A percentile compares a stretch with the other conserved stretches of the same genome.
phyloP scores from a whole-genome alignment of 2,888 invertebrate species.

The Nemoura dubitans region DNA sequence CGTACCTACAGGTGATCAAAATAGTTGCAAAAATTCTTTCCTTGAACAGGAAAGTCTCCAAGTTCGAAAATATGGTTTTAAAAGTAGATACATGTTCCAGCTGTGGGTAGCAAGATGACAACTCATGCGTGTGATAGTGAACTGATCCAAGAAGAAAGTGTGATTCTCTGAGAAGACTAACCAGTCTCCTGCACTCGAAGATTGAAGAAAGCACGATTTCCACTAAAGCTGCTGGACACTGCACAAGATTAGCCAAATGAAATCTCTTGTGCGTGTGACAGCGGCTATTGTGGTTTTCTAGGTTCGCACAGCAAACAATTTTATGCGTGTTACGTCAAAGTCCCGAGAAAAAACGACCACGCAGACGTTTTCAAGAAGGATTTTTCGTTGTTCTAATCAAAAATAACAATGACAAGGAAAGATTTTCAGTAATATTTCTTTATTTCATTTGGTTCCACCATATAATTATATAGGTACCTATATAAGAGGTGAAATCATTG shows the following conservation, averaged over 20 bases:
- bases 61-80: too few relatives aligned
- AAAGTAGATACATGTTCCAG: too few relatives aligned
- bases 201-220: constrained; percentile 62
- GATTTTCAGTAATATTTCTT: neutral
- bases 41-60: too few relatives aligned
- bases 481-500: too few relatives aligned
- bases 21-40: too few relatives aligned
- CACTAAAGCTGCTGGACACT: constrained; percentile 99
- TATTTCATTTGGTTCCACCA: neutral
- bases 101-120: too few relatives aligned
- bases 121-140: neutral
- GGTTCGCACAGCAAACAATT: neutral
- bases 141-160: neutral
- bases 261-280: constrained; percentile 99
- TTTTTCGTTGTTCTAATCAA: too few relatives aligned
- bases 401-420: too few relatives aligned
- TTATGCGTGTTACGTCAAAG: too few relatives aligned
- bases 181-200: neutral
- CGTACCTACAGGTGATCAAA: too few relatives aligned
- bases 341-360: too few relatives aligned
- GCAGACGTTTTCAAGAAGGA: too few relatives aligned
- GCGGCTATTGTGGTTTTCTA: constrained; percentile 89
- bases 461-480: neutral
- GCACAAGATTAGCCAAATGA: constrained; percentile 88
- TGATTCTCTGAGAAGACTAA: neutral